Conservation (phyloP, 2,888 invertebrate genomes). For the Ligdia adustata region DNA sequence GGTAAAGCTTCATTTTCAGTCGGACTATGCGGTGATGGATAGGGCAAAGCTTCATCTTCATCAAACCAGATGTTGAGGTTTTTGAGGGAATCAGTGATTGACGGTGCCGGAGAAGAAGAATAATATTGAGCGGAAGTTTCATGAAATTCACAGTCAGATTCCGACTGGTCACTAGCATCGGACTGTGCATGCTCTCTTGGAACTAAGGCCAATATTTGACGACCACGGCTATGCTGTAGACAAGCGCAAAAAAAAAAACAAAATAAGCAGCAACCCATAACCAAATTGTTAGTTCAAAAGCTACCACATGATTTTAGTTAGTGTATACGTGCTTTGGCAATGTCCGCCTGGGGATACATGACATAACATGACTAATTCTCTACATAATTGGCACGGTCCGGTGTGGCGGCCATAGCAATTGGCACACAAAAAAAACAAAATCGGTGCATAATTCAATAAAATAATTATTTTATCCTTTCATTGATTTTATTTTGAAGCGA, state of each 20-base stretch:
- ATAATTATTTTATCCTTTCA: not conserved
- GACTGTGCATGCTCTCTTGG: constrained; percentile 16
- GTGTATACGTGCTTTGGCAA: constrained; percentile 7
- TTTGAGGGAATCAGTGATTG: not conserved
- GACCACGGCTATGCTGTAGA: constrained; percentile 15
- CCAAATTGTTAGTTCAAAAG: constrained; percentile 4
- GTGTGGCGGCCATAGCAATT: constrained; percentile 6
- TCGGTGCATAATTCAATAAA: constrained; percentile 1
- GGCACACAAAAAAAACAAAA: constrained; percentile 2
- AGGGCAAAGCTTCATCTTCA: constrained; percentile 1
- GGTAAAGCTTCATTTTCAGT: not conserved
- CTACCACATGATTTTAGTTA: not conserved
- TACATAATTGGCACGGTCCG: constrained; percentile 9
- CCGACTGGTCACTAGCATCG: constrained; percentile 8
- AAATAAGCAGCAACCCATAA: constrained; percentile 7
- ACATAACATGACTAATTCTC: not conserved
- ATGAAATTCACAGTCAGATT: constrained; percentile 10
- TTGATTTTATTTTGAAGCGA: constrained; percentile 2
- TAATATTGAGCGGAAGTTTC: constrained; percentile 7
- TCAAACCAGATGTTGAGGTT: constrained; percentile 9
- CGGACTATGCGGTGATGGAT: not conserved
- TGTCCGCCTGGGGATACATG: constrained; percentile 5
- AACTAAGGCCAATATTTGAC: constrained; percentile 11
- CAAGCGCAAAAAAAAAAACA: constrained; percentile 14
- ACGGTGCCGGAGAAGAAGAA: constrained; percentile 13